Evolutionary conservation across 1,140 invertebrate genomes (phyloP), one percentile per base, ranked within the genome.

Genomic region (Drosophila littoralis): DNA sequence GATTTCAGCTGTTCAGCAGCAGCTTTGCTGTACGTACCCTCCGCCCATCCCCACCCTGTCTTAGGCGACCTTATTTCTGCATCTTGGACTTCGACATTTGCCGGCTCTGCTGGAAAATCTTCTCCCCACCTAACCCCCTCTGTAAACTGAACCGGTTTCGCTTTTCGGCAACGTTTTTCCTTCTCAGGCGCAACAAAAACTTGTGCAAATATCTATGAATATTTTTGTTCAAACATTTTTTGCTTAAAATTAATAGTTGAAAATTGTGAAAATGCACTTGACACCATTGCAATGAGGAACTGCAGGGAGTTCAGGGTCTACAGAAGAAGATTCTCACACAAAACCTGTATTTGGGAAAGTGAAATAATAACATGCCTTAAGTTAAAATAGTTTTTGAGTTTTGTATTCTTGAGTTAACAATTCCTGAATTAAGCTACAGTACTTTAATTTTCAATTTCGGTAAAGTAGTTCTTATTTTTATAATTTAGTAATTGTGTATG

Each of bases 11-110:
- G 64, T 55, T 60, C 52, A 45, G 22, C 63, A 32, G 69, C 60
- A 59, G 40, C 80, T 48, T 12, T 10, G 17, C 46, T 15, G 33
- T 32, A 8, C 9, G 22, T 17, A 40, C 66, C 28, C 43, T 35
- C 42, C 33, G 15, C 7, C 7, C 22, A 28, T 28, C 1, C 10
- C 2, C 8, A 6, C 17, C 7, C 48, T 10, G 8, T 4, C 38
- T 35, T 10, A 32, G 1, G 57, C 74, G 67, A 68, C 80, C 68
- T 81, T 78, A 82, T 88, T 82, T 79, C 54, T 76, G 61, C 50
- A 58, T 76, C 71, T 77, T 77, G 58, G 64, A 71, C 72, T 81
- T 78, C 78, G 78, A 85, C 81, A 85, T 85, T 85, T 81, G 78
- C 65, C 76, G 48, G 46, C 55, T 54, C 17, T 38, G 33, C 6